Conservation (phyloP, 2,888 invertebrate genomes). For the Polymixis lichenea region DNA sequence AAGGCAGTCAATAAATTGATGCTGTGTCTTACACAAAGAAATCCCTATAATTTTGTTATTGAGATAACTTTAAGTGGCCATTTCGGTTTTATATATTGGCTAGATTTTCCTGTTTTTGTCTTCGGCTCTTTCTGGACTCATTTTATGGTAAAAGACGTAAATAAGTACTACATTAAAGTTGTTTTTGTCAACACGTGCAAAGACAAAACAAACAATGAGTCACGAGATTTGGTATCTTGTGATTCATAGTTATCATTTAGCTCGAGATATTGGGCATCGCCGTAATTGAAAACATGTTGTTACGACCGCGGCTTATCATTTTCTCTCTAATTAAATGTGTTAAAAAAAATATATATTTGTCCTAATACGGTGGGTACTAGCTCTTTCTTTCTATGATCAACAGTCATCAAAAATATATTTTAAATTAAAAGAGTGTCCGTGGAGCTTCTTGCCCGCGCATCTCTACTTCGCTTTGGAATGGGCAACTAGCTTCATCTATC, state of each 20-base stretch:
- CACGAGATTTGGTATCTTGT: slow-evolving; percentile 28
- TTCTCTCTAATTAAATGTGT: not conserved
- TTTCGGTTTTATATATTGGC: slow-evolving; percentile 30
- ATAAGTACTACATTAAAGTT: slow-evolving; percentile 14
- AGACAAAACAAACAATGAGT: slow-evolving; percentile 23
- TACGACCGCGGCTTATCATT: not conserved
- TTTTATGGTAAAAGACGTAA: not conserved
- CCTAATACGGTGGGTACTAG: too few species aligned
- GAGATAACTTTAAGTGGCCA: slow-evolving; percentile 17
- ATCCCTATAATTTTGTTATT: slow-evolving; percentile 13
- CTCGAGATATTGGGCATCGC: not conserved
- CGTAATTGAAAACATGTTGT: slow-evolving; percentile 16
- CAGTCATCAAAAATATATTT: not conserved
- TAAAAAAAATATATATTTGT: too few species aligned
- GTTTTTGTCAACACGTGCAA: slow-evolving; percentile 34
- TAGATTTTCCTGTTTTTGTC: slow-evolving; percentile 36
- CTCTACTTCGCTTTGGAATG: not conserved
- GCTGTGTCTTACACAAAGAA: not conserved
- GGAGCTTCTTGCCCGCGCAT: not conserved
- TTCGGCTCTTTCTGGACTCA: not conserved
- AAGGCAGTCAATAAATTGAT: slow-evolving; percentile 17
- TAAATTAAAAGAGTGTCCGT: not conserved
- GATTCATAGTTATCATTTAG: not conserved
- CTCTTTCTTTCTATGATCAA: not conserved
- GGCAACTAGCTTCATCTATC: not conserved